These are phyloP conservation scores for Enteromius afrohamiltoni DNA, from an alignment of 2,797 vertebrate species.

Conservation along the genomic window DNA sequence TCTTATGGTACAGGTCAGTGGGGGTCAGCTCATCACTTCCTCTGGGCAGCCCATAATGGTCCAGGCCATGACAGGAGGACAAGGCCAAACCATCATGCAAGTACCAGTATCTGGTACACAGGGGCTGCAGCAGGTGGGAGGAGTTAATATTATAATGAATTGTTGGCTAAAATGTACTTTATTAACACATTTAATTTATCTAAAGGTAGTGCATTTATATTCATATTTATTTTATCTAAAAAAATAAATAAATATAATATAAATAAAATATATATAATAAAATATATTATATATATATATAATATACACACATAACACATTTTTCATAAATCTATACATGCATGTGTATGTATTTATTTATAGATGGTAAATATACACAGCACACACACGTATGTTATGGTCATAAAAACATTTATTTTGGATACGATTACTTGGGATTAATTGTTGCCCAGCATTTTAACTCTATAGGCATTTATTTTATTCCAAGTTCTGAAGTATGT, in stretches of 20 bases:
- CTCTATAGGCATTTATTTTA: background rate
- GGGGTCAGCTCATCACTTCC: slow-evolving; percentile 97
- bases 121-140: slow-evolving; percentile 92
- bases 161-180: background rate
- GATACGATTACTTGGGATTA: too few species aligned
- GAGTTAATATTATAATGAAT: background rate
- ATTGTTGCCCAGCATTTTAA: too few species aligned
- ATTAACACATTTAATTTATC: background rate
- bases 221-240: too few species aligned
- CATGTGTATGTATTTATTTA: too few species aligned
- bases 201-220: background rate
- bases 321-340: too few species aligned
- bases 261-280: too few species aligned
- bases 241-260: too few species aligned
- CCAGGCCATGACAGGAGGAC: slow-evolving; percentile 92
- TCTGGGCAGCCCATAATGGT: slow-evolving; percentile 99
- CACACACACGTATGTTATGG: too few species aligned
- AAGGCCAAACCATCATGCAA: slow-evolving; percentile 99
- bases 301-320: too few species aligned
- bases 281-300: too few species aligned
- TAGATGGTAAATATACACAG: too few species aligned
- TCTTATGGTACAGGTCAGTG: slow-evolving; percentile 98
- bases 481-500: background rate
- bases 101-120: slow-evolving; percentile 95
- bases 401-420: too few species aligned